Conservation (phyloP, 2,113 vertebrate genomes). For the Pygathrix nemaeus region DNA sequence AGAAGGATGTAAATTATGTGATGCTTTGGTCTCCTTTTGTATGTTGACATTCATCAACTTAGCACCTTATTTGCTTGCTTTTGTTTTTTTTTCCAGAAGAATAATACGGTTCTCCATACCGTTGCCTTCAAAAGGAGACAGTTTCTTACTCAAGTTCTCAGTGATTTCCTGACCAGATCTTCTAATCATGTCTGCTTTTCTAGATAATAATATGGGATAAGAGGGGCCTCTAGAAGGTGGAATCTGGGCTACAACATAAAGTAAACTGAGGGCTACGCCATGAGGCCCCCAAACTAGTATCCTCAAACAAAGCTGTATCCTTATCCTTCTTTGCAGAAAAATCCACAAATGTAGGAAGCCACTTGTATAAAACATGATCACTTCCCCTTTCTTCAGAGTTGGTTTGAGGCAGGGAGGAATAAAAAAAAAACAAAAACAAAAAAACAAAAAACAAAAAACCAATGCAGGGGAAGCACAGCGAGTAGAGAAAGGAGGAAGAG, state of each 20-base stretch:
- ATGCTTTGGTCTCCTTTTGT: neutral
- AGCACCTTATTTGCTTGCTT: neutral
- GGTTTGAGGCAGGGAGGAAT: neutral
- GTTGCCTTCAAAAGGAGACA: neutral
- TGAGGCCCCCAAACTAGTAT: neutral
- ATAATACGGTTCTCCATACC: neutral
- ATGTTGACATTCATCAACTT: neutral
- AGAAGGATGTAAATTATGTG: neutral
- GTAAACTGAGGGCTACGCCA: neutral
- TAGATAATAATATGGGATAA: neutral
- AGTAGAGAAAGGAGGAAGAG: too few species aligned
- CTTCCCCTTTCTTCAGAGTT: neutral
- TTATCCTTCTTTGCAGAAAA: neutral
- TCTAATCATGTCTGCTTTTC: neutral
- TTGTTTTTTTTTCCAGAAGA: neutral
- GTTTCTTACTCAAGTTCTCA: neutral
- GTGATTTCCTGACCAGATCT: neutral
- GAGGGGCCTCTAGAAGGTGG: neutral
- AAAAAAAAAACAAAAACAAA: neutral
- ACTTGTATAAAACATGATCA: neutral
- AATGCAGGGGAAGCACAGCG: neutral
- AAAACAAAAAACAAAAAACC: too few species aligned
- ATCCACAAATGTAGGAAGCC: neutral
- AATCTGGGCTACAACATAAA: neutral
- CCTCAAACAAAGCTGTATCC: neutral